Percentiles rank a stretch among this genome's conserved stretches.
These are phyloP conservation scores for Ochropleura leucogaster DNA, from an alignment of 2,888 invertebrate species.

Conservation along the genomic window DNA sequence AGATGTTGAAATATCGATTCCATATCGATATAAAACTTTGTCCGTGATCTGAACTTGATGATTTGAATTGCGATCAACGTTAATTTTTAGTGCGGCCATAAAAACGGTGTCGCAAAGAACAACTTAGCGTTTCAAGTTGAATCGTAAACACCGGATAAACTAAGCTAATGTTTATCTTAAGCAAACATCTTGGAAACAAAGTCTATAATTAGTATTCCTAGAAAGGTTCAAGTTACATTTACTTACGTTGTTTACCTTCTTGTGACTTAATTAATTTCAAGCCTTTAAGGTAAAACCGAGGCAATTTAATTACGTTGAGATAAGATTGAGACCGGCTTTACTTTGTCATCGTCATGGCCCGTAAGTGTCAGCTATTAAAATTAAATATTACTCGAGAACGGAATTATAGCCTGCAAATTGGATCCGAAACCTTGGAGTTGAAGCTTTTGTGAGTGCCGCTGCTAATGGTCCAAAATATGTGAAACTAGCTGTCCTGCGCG, in stretches of 20 bases:
- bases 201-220: constrained; percentile 54
- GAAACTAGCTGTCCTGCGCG: too few species aligned
- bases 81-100: constrained; percentile 58
- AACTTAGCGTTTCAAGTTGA: constrained; percentile 50
- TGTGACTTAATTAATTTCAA: constrained; percentile 54
- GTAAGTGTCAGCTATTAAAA: constrained; percentile 49
- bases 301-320: constrained; percentile 42
- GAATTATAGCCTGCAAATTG: constrained; percentile 43
- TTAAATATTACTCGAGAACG: constrained; percentile 42
- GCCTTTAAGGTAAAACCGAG: constrained; percentile 41
- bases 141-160: constrained; percentile 65
- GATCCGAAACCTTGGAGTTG: constrained; percentile 34
- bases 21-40: background rate
- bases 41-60: background rate
- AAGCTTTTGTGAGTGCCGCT: constrained; percentile 12
- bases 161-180: constrained; percentile 64
- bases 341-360: constrained; percentile 44
- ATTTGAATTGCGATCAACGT: constrained; percentile 61
- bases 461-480: constrained; percentile 24
- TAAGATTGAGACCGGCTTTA: constrained; percentile 49
- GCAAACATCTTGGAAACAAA: constrained; percentile 52
- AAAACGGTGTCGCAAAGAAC: constrained; percentile 57
- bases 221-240: constrained; percentile 46
- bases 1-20: background rate
- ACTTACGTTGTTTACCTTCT: constrained; percentile 50